phyloP scores from a whole-genome alignment of 2,797 vertebrate species.

The Myotis daubentonii region DNA sequence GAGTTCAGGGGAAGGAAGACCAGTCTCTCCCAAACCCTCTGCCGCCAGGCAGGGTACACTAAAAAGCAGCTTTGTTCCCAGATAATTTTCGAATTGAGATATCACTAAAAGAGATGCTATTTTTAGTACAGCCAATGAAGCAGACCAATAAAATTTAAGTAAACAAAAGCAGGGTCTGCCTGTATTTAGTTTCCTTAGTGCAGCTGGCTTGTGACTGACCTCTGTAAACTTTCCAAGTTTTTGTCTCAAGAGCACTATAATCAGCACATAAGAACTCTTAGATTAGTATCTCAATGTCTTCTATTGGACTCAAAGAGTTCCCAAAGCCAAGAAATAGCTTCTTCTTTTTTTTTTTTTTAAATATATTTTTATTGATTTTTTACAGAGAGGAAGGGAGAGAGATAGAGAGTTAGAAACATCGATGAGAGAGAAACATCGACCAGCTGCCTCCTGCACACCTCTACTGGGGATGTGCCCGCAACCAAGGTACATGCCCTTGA shows the following conservation, averaged over 20 bases:
- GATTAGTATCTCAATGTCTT: conserved; percentile 1
- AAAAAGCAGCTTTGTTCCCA: conserved; percentile 52
- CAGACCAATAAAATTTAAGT: conserved; percentile 32
- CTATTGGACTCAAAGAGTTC: conserved; percentile 30
- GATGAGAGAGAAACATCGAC: too few relatives aligned
- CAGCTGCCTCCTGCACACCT: too few relatives aligned
- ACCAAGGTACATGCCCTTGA: too few relatives aligned
- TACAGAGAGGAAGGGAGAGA: too few relatives aligned
- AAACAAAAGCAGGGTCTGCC: conserved; percentile 33
- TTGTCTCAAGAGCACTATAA: conserved; percentile 56
- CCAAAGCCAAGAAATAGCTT: conserved; percentile 48
- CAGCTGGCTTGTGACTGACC: conserved; percentile 37
- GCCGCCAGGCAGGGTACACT: neutral
- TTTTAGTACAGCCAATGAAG: conserved; percentile 41
- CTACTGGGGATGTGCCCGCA: too few relatives aligned
- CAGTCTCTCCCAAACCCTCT: neutral
- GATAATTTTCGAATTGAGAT: conserved; percentile 52
- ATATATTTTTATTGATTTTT: too few relatives aligned
- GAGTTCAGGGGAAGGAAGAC: neutral
- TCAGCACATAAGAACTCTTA: neutral
- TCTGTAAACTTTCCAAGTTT: conserved; percentile 30
- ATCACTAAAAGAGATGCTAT: conserved; percentile 37
- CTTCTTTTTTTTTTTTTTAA: too few relatives aligned
- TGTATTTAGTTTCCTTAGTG: conserved; percentile 35
- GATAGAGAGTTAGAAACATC: too few relatives aligned